A percentile compares a stretch with the other conserved stretches of the same genome.
Conservation (phyloP, 1,140 invertebrate genomes). For the Tyrophagus putrescentiae region DNA sequence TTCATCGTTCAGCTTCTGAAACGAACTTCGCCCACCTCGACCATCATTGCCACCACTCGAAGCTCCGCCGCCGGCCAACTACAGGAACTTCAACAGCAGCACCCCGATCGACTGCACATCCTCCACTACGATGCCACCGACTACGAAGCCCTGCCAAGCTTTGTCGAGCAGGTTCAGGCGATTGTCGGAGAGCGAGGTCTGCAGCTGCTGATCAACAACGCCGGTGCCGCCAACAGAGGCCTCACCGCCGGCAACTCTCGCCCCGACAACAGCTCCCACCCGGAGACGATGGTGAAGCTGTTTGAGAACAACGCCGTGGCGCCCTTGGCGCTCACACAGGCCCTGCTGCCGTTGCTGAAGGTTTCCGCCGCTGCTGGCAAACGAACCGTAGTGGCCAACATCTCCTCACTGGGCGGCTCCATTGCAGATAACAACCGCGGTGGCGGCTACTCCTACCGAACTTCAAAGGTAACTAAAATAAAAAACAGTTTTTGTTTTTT, state of each 20-base stretch:
- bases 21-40: conserved; percentile 42
- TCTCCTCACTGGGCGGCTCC: conserved; percentile 64
- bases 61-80: conserved; percentile 36
- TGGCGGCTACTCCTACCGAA: conserved; percentile 64
- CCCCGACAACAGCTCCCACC: conserved; percentile 48
- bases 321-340: conserved; percentile 64
- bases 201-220: conserved; percentile 73
- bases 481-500: too few species aligned
- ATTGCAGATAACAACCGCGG: conserved; percentile 54
- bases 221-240: conserved; percentile 56
- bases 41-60: conserved; percentile 57
- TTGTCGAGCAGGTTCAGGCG: conserved; percentile 23
- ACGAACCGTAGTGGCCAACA: conserved; percentile 61
- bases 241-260: too few species aligned
- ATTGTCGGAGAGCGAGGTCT: conserved; percentile 50
- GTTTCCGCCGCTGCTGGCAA: conserved; percentile 46
- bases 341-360: conserved; percentile 54
- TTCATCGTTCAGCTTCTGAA: conserved; percentile 52
- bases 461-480: too few species aligned
- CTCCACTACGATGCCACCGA: conserved; percentile 23
- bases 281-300: conserved; percentile 50
- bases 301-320: conserved; percentile 60
- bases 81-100: background rate
- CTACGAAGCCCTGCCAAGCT: conserved; percentile 20
- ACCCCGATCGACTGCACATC: conserved; percentile 6